These are phyloP conservation scores for Kryphioiulus occultus DNA, from an alignment of 2,888 invertebrate genomes.

Conservation along the genomic window DNA sequence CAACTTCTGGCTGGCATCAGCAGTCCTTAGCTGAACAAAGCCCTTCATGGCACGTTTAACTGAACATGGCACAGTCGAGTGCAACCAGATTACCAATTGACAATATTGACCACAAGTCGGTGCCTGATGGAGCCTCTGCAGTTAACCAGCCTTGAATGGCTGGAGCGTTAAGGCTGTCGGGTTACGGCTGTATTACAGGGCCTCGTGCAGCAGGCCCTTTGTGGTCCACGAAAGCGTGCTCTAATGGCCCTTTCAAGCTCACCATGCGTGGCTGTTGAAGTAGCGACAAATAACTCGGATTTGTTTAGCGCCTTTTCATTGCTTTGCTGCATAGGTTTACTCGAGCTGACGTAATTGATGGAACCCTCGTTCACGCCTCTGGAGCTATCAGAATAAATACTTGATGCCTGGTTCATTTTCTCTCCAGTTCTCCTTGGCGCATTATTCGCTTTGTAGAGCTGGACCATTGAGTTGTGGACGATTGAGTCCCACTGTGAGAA, in stretches of 20 bases:
- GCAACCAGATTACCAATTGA: neutral
- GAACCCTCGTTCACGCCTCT: slow-evolving; percentile 43
- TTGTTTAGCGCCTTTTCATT: slow-evolving; percentile 49
- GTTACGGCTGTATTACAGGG: slow-evolving; percentile 5
- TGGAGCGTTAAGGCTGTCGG: neutral
- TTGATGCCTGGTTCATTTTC: slow-evolving; percentile 48
- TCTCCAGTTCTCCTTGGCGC: neutral
- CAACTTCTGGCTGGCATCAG: too few species aligned
- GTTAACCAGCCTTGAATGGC: neutral
- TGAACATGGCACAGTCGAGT: neutral
- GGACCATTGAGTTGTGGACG: neutral
- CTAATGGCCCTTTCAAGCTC: neutral
- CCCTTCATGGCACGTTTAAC: neutral
- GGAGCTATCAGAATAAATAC: slow-evolving; percentile 50
- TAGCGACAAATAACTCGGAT: slow-evolving; percentile 40
- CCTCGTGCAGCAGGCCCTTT: neutral
- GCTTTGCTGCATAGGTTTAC: neutral
- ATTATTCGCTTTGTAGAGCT: neutral
- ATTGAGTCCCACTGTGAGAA: neutral
- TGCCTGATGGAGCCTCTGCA: neutral
- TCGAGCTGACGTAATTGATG: slow-evolving; percentile 40
- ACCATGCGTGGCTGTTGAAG: slow-evolving; percentile 8
- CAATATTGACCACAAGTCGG: neutral
- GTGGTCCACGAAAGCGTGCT: neutral
- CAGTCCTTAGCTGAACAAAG: neutral